Percentiles rank a stretch among this genome's conserved stretches.
Evolutionary conservation across 2,797 vertebrate genomes (phyloP).

Genomic region (Falco columbarius): DNA sequence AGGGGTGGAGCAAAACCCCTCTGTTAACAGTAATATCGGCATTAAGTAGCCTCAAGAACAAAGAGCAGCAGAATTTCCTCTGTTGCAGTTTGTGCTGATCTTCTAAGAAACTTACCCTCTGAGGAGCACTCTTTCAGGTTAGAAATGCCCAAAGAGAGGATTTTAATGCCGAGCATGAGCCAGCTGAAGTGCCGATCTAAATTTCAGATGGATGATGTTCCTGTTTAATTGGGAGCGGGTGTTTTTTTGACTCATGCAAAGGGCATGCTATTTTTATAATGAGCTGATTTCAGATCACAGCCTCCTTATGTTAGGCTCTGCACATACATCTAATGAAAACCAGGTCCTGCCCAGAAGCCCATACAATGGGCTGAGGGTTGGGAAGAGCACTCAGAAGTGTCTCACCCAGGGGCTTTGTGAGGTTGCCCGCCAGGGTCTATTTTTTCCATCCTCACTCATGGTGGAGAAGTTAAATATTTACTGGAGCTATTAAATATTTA

Average conservation of each 20-base stretch:
- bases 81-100: neutral
- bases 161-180: neutral
- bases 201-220: neutral
- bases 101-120: neutral
- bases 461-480: slow-evolving; percentile 75
- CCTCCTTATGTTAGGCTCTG: neutral
- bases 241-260: slow-evolving; percentile 35
- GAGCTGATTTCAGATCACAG: slow-evolving; percentile 35
- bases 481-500: slow-evolving; percentile 68
- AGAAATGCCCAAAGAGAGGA: neutral
- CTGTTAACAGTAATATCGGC: neutral
- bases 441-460: slow-evolving; percentile 65
- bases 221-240: slow-evolving; percentile 23
- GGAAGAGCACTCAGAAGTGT: neutral
- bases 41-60: neutral
- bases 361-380: neutral
- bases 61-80: neutral
- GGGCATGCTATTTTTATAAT: slow-evolving; percentile 45
- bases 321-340: slow-evolving; percentile 45
- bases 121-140: neutral
- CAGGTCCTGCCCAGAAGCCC: slow-evolving; percentile 20
- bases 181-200: neutral
- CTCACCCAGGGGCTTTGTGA: slow-evolving; percentile 13
- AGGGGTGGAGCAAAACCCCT: neutral
- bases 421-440: slow-evolving; percentile 51